Conservation (phyloP, 2,797 vertebrate genomes). For the Dromococcyx pavoninus region DNA sequence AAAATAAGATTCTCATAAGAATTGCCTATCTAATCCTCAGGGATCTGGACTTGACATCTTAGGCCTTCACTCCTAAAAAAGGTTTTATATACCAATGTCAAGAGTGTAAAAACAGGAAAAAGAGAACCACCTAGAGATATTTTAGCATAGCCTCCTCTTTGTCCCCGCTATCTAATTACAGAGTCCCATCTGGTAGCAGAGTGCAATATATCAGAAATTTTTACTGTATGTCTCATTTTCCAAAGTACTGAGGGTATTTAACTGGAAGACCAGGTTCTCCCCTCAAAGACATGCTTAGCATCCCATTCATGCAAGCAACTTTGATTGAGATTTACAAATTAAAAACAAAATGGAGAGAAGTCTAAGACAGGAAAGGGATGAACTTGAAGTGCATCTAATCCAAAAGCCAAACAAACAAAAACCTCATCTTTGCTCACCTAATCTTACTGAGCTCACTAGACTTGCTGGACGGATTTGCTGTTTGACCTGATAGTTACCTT, state of each 20-base stretch:
- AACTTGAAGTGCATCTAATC: background rate
- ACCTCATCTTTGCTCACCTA: background rate
- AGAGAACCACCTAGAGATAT: background rate
- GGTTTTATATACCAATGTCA: background rate
- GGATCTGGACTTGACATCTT: background rate
- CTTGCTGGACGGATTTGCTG: background rate
- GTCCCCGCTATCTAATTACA: background rate
- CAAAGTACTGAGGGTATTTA: background rate
- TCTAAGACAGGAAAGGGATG: background rate
- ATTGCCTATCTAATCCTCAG: background rate
- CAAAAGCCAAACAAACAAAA: slow-evolving; percentile 18
- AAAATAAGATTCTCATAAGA: background rate
- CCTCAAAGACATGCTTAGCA: background rate
- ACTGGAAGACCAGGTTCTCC: background rate
- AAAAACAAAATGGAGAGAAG: background rate
- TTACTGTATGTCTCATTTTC: background rate
- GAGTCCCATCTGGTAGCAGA: background rate
- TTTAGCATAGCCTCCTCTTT: background rate
- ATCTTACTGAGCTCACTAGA: background rate
- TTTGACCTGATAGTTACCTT: slow-evolving; percentile 17
- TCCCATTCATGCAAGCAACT: background rate
- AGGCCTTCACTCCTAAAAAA: background rate
- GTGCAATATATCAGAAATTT: background rate
- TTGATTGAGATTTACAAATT: background rate
- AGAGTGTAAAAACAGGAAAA: background rate